These are phyloP conservation scores for Drosophila lacicola DNA, from an alignment of 2,888 invertebrate species.

Conservation along the genomic window DNA sequence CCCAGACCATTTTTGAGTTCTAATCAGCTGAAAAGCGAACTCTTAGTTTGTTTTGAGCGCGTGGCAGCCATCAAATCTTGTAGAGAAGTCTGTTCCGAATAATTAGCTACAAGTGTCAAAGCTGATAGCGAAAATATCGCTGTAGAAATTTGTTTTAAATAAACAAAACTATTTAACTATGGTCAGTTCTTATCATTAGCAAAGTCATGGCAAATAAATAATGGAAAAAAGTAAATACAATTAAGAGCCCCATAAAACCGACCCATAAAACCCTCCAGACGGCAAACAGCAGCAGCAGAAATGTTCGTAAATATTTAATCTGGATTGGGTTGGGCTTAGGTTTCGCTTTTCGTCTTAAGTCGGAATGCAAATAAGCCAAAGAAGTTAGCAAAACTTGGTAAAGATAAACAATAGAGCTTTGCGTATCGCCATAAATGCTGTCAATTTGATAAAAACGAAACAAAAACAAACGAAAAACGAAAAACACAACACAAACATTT, in stretches of 20 bases:
- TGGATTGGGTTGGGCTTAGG: background rate
- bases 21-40: conserved; percentile 46
- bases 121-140: conserved; percentile 34
- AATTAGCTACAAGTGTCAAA: conserved; percentile 48
- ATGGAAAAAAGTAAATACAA: conserved; percentile 7
- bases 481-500: conserved; percentile 18
- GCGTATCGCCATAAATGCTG: conserved; percentile 33
- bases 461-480: background rate
- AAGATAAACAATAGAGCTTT: conserved; percentile 25
- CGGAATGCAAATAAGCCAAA: conserved; percentile 18
- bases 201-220: conserved; percentile 12
- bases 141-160: background rate
- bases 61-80: conserved; percentile 51
- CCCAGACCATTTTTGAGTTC: background rate
- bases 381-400: conserved; percentile 20
- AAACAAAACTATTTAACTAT: conserved; percentile 19
- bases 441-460: conserved; percentile 41
- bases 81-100: conserved; percentile 36
- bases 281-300: conserved; percentile 9
- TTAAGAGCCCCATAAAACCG: conserved; percentile 4
- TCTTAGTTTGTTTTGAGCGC: conserved; percentile 35
- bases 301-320: conserved; percentile 19
- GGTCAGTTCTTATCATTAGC: conserved; percentile 37
- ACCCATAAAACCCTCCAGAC: background rate
- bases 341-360: background rate